Evolutionary conservation across 2,113 vertebrate species (phyloP).

Genomic region (Corapipo altera): DNA sequence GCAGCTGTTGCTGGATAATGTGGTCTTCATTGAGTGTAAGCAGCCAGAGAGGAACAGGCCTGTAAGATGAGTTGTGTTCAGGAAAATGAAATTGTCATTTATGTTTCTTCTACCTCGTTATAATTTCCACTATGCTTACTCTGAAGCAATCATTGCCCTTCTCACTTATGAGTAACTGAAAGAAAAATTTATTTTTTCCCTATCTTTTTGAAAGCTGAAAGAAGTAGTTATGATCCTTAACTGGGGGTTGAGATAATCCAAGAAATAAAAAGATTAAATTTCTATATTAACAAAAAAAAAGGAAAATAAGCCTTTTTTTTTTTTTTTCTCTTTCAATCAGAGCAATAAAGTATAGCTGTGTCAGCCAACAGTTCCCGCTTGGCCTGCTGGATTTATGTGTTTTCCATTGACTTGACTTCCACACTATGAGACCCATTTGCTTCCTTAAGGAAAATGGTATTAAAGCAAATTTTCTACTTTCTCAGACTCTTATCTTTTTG

Average conservation of each 20-base stretch:
- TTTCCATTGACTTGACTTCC: neutral
- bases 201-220: neutral
- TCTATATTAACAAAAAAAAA: neutral
- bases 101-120: neutral
- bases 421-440: neutral
- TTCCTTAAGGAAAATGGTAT: neutral
- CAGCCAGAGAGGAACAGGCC: neutral
- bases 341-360: neutral
- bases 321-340: neutral
- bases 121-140: neutral
- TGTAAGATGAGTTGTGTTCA: neutral
- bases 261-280: neutral
- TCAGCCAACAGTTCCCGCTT: neutral
- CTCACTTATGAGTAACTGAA: neutral
- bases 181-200: neutral
- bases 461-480: neutral
- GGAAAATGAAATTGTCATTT: neutral
- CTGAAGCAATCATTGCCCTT: neutral
- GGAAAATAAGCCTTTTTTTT: neutral
- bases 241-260: neutral
- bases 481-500: neutral
- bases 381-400: neutral
- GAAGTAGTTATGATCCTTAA: neutral
- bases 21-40: neutral
- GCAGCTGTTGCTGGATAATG: neutral